A percentile compares a stretch with the other conserved stretches of the same genome.
phyloP scores from a whole-genome alignment of 2,113 vertebrate genomes.

The Pandion haliaetus region DNA sequence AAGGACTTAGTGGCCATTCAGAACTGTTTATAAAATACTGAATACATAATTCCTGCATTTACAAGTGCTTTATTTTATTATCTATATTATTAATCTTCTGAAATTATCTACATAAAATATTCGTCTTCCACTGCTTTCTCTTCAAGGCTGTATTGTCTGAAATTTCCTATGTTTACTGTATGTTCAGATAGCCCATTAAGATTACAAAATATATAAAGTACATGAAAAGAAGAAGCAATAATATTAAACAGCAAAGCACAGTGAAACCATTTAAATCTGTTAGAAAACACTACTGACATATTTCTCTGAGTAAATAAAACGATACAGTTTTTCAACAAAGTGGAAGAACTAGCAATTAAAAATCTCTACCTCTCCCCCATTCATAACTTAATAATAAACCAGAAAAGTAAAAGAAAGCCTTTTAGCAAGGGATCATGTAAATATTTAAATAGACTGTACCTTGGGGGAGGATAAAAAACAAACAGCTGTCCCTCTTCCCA shows the following conservation, averaged over 20 bases:
- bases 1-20: neutral
- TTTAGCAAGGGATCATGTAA: slow-evolving; percentile 7
- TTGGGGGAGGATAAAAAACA: slow-evolving; percentile 34
- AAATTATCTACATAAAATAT: neutral
- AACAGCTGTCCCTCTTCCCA: slow-evolving; percentile 1
- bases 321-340: neutral
- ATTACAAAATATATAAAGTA: neutral
- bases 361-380: neutral
- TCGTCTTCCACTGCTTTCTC: neutral
- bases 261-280: neutral
- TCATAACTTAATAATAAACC: neutral
- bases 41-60: neutral
- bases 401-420: neutral
- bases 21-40: neutral
- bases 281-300: neutral
- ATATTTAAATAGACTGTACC: slow-evolving; percentile 50
- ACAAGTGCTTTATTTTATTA: neutral
- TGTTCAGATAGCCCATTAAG: neutral
- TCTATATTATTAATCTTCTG: neutral
- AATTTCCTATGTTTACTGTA: neutral
- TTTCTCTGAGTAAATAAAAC: neutral
- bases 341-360: neutral
- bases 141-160: neutral
- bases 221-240: neutral
- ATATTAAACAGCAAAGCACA: neutral